A percentile compares a stretch with the other conserved stretches of the same genome.
These are phyloP conservation scores for Cylas formicarius DNA, from an alignment of 1,140 invertebrate species.

Conservation along the genomic window DNA sequence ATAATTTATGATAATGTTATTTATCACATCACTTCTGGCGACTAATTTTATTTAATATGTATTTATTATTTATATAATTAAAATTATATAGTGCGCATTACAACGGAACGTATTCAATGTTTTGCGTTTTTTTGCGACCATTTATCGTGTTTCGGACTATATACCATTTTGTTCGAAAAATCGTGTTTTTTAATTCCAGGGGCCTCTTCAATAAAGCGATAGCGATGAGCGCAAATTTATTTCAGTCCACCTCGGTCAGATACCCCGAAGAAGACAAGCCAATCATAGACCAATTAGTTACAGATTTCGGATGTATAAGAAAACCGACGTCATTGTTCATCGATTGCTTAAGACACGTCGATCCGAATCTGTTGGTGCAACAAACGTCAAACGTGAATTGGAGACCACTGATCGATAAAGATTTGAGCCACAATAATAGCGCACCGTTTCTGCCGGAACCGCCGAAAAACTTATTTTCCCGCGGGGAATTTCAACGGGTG, in stretches of 20 bases:
- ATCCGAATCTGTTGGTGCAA: slow-evolving; percentile 51
- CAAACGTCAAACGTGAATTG: slow-evolving; percentile 59
- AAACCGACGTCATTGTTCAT: slow-evolving; percentile 56
- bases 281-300: slow-evolving; percentile 45
- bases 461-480: slow-evolving; percentile 54
- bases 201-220: slow-evolving; percentile 56
- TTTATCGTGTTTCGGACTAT: too few relatives aligned
- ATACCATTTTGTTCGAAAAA: too few relatives aligned
- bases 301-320: slow-evolving; percentile 57
- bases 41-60: too few relatives aligned
- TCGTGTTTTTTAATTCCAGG: slow-evolving; percentile 16
- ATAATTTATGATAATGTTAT: too few relatives aligned
- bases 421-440: slow-evolving; percentile 56
- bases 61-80: too few relatives aligned
- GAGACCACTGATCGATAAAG: slow-evolving; percentile 66
- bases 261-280: slow-evolving; percentile 48
- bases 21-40: too few relatives aligned
- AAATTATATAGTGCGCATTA: too few relatives aligned
- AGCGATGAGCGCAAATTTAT: slow-evolving; percentile 65
- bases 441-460: slow-evolving; percentile 58
- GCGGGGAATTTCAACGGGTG: slow-evolving; percentile 53
- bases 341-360: slow-evolving; percentile 57
- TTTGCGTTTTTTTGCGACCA: too few relatives aligned
- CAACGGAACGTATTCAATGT: too few relatives aligned
- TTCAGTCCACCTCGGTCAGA: slow-evolving; percentile 48